Base-by-base conservation (phyloP, 2,888 invertebrate genomes). In the Eupithecia exiguata region DNA sequence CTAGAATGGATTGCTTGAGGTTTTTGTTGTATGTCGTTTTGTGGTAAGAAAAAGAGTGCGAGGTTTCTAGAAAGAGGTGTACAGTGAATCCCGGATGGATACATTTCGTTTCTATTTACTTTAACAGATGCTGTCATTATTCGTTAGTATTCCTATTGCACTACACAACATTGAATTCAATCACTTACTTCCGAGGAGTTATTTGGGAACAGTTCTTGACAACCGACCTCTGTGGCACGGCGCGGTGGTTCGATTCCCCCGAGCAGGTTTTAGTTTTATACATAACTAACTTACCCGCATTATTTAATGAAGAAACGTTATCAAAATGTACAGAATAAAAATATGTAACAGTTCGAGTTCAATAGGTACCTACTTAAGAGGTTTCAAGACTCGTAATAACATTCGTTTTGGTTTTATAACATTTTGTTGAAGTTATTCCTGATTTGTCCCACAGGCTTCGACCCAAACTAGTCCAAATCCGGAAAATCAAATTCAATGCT, bases 21-120 rank as follows among this genome's bases (percentile, higher is more conserved):
- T 67, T 65, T n/a, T 43, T 14, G 21, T 63, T 40, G 76, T 77
- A 81, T 87, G 81, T 40, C 84, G 49, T 81, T 89, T 80, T 82
- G 74, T 30, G 30, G 68, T 35, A 66, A 53, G 70, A 25, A 72
- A 72, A 77, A 82, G 80, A 81, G 83, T 86, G 86, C 87, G 85
- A 88, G 89, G 89, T 88, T 90, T 92, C 91, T 88, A 90, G 90
- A 90, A 91, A 90, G 90, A 91, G 89, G 89, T 91, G 89, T 91
- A 90, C 87, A 84, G 87, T 85, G 89, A 91, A 90, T 91, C 92
- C 89, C 90, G 84, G 87, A 90, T 88, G 91, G 89, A 91, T 91
- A 90, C 89, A 87, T 88, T 91, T 90, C 89, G 91, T 90, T 92
- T 92, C 90, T 92, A 92, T 92, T 92, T 92, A 91, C 91, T 87